Base-by-base conservation (phyloP, 2,888 invertebrate genomes). In the Himalopsyche kuldschensis region DNA sequence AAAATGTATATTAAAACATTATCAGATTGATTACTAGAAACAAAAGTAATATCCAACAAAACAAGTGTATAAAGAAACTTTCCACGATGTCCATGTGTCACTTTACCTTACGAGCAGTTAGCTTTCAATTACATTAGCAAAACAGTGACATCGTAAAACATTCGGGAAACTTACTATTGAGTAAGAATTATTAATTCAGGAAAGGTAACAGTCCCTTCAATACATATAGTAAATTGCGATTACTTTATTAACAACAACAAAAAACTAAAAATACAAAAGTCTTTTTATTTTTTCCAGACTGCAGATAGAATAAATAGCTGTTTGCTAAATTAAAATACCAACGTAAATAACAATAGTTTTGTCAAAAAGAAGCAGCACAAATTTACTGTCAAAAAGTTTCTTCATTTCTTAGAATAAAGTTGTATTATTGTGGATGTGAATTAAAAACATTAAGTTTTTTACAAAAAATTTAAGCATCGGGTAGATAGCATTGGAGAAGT, bases 121-220 rank as follows among this genome's bases (percentile, higher is more conserved):
- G 75, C 75, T 82, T 82, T 82, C 82, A 82, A 82, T 82, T 79
- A 82, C 79, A 82, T 82, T 82, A 82, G 69, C 31, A 79, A 47
- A 78, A 69, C 75, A 41, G 82, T 35, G 69, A 35, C 63, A 20
- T 79, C 82, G 82, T 78, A 78, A 82, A 82, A 82, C 41, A 79
- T 48, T 48, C 48, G 24, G 30, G 48, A n/a, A 48, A 79, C n/a
- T 55, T 24, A 55, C 55, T 55, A 55, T 55, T 55, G 55, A 55
- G 55, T 55, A 20, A 55, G 55, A n/a, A 55, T 55, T 55, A 55
- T 55, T 55, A 20, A 55, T 55, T 55, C 55, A 55, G 55, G 24
- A 55, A 55, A 55, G 55, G 55, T 55, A 55, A 20, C 55, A 55
- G 10, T 41, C 41, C 41, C 15, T 55, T 20, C 4, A 5, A 55